Conservation (phyloP, 2,797 vertebrate genomes). For the Acanthiza pusilla region DNA sequence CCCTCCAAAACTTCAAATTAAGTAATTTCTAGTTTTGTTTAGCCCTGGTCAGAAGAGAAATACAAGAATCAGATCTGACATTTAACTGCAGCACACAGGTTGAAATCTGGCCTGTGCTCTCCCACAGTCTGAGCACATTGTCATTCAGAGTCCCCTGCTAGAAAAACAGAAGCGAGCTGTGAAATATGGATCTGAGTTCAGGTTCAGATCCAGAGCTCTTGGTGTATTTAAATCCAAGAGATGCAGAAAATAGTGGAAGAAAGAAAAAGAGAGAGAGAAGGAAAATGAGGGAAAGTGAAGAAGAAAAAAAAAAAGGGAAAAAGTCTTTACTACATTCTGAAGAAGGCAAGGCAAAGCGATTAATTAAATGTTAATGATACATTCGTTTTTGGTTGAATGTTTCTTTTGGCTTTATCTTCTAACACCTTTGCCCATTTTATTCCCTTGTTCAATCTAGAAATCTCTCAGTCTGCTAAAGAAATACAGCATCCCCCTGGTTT, state of each 20-base stretch:
- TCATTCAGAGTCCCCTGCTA: not conserved
- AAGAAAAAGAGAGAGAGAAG: not conserved
- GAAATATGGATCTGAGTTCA: not conserved
- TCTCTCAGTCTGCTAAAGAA: not conserved
- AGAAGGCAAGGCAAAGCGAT: not conserved
- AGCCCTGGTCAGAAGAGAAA: not conserved
- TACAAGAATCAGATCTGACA: not conserved
- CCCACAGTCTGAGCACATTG: not conserved
- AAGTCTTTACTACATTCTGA: not conserved
- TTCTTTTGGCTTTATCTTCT: not conserved
- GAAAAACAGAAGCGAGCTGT: not conserved
- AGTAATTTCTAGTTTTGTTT: not conserved
- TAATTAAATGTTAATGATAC: not conserved
- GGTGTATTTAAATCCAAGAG: not conserved
- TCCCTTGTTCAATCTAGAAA: not conserved
- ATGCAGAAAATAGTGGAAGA: not conserved
- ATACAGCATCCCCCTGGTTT: not conserved
- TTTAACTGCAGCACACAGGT: not conserved
- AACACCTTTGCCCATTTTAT: not conserved
- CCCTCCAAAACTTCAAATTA: not conserved
- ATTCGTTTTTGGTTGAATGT: not conserved
- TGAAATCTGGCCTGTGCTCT: not conserved
- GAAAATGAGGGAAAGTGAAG: not conserved
- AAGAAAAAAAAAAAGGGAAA: rapidly evolving
- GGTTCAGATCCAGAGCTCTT: not conserved